Percentiles rank a stretch among this genome's conserved stretches.
These are phyloP conservation scores for Cynoglossus semilaevis DNA, from an alignment of 2,113 vertebrate species.

Conservation along the genomic window DNA sequence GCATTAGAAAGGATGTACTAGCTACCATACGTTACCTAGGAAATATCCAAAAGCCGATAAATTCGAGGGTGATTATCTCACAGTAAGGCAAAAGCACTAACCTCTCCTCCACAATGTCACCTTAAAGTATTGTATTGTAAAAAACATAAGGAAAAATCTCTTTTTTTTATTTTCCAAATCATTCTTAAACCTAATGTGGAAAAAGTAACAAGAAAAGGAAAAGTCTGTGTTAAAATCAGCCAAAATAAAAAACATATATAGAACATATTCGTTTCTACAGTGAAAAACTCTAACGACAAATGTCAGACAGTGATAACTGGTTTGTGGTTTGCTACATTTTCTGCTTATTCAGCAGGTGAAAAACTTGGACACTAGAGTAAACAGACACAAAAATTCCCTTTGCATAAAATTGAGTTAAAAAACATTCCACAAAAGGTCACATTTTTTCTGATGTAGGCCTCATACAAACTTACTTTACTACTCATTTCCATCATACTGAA, in stretches of 20 bases:
- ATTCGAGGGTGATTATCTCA: too few species aligned
- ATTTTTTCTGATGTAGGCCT: constrained; percentile 23
- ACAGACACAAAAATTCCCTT: constrained; percentile 27
- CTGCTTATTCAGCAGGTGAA: not conserved
- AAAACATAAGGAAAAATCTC: too few species aligned
- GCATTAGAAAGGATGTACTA: too few species aligned
- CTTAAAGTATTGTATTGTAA: too few species aligned
- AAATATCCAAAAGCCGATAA: too few species aligned
- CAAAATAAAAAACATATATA: not conserved
- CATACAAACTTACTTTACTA: not conserved
- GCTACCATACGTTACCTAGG: too few species aligned
- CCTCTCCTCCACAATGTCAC: too few species aligned
- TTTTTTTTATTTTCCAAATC: too few species aligned
- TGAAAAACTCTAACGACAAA: not conserved
- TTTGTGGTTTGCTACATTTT: not conserved
- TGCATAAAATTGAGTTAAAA: constrained; percentile 21
- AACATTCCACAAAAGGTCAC: constrained; percentile 15
- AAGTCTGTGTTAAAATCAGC: constrained; percentile 1
- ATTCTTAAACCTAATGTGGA: too few species aligned
- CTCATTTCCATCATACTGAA: not conserved
- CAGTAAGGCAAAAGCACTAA: too few species aligned
- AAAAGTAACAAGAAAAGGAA: too few species aligned
- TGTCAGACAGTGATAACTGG: not conserved
- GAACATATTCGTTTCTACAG: not conserved
- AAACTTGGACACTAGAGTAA: too few species aligned